Conservation (phyloP, 2,113 vertebrate species). For the Beaufortia kweichowensis region DNA sequence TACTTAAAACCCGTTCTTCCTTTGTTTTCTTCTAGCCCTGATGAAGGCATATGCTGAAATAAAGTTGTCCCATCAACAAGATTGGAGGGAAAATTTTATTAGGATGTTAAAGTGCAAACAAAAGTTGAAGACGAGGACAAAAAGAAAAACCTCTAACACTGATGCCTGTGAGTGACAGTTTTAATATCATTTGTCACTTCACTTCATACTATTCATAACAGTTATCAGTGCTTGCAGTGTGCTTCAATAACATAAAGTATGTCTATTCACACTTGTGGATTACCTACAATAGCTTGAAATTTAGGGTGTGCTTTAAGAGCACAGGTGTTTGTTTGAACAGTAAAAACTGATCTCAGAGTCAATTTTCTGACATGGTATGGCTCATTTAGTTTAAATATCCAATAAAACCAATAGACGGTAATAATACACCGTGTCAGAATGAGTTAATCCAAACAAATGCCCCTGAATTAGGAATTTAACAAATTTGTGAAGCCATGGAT, state of each 20-base stretch:
- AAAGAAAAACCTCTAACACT: slow-evolving; percentile 14
- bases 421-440: slow-evolving; percentile 8
- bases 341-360: neutral
- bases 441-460: slow-evolving; percentile 28
- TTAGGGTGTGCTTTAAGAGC: slow-evolving; percentile 28
- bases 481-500: slow-evolving; percentile 27
- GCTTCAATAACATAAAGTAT: slow-evolving; percentile 2
- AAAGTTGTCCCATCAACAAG: no score
- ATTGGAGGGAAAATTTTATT: slow-evolving; percentile 51
- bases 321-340: slow-evolving; percentile 33
- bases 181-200: slow-evolving; percentile 22
- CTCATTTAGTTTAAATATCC: slow-evolving; percentile 46
- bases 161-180: slow-evolving; percentile 24
- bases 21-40: no score
- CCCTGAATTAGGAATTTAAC: slow-evolving; percentile 28
- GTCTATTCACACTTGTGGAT: slow-evolving; percentile 39
- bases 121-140: slow-evolving; percentile 42
- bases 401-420: slow-evolving; percentile 25
- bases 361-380: slow-evolving; percentile 19
- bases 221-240: slow-evolving; percentile 43
- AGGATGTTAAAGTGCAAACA: slow-evolving; percentile 32
- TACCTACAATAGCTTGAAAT: slow-evolving; percentile 44
- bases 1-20: no score
- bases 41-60: no score
- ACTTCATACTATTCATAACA: slow-evolving; percentile 28